phyloP scores from a whole-genome alignment of 2,113 vertebrate species.

The Colaptes auratus region DNA sequence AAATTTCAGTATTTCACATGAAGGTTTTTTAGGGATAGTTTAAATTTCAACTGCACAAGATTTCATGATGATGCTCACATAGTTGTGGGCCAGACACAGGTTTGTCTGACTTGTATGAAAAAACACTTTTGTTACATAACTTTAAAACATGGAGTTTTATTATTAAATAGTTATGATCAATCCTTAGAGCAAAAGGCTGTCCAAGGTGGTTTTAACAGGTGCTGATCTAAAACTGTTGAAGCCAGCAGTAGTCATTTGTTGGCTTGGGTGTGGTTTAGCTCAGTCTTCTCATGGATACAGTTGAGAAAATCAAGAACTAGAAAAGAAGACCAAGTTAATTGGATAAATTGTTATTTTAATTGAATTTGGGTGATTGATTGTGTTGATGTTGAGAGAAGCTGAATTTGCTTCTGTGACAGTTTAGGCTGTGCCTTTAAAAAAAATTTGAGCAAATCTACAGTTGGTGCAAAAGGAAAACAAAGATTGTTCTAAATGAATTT shows the following conservation, averaged over 20 bases:
- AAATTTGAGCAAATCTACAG: too few species aligned
- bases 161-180: not conserved
- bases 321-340: not conserved
- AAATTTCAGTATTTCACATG: not conserved
- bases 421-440: too few species aligned
- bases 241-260: fast-evolving
- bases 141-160: not conserved
- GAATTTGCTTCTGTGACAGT: not conserved
- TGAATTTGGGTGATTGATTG: not conserved
- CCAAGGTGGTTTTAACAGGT: not conserved
- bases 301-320: not conserved
- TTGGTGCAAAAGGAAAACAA: too few species aligned
- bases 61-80: not conserved
- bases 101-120: not conserved
- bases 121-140: not conserved
- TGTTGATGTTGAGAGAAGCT: not conserved
- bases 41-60: not conserved
- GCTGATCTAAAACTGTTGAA: not conserved
- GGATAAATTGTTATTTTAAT: not conserved
- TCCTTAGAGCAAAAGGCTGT: not conserved
- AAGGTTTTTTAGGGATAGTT: not conserved
- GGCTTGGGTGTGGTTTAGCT: not conserved
- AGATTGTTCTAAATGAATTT: too few species aligned
- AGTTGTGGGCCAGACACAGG: not conserved
- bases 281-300: not conserved